phyloP scores from a whole-genome alignment of 2,113 vertebrate genomes.

The Mystacornis crossleyi region DNA sequence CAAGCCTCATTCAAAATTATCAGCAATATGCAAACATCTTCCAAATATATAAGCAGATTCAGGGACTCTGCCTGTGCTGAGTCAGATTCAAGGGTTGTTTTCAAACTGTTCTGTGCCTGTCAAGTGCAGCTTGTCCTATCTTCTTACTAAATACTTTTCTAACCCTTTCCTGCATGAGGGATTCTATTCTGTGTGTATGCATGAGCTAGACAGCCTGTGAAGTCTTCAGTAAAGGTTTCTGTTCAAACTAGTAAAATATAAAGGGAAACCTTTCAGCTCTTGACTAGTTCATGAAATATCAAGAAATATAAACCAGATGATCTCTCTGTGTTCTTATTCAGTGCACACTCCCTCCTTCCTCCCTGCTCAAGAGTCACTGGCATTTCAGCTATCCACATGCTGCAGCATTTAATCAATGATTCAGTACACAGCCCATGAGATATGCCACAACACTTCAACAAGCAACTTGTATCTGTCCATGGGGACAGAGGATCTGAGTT shows the following conservation, averaged over 20 bases:
- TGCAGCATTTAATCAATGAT: conserved; percentile 78
- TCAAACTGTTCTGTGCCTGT: neutral
- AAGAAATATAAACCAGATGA: neutral
- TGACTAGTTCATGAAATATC: neutral
- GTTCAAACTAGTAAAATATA: neutral
- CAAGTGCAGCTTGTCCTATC: neutral
- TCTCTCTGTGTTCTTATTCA: conserved; percentile 51
- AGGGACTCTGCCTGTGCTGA: neutral
- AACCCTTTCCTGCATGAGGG: neutral
- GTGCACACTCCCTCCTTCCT: neutral
- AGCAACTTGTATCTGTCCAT: conserved; percentile 68
- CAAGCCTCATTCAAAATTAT: neutral
- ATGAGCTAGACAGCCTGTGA: neutral
- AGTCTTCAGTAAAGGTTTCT: neutral
- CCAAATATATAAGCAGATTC: neutral
- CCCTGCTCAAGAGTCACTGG: conserved; percentile 48
- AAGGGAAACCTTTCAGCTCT: neutral
- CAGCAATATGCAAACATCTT: neutral
- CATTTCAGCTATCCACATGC: conserved; percentile 70
- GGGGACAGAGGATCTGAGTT: conserved; percentile 74
- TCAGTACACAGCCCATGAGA: conserved; percentile 74
- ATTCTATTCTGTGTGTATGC: neutral
- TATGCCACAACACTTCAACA: conserved; percentile 69
- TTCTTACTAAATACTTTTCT: neutral
- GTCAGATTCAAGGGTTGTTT: neutral